A percentile compares a stretch with the other conserved stretches of the same genome.
Evolutionary conservation across 2,888 invertebrate species (phyloP).

Genomic region (Leucophenga maculata): DNA sequence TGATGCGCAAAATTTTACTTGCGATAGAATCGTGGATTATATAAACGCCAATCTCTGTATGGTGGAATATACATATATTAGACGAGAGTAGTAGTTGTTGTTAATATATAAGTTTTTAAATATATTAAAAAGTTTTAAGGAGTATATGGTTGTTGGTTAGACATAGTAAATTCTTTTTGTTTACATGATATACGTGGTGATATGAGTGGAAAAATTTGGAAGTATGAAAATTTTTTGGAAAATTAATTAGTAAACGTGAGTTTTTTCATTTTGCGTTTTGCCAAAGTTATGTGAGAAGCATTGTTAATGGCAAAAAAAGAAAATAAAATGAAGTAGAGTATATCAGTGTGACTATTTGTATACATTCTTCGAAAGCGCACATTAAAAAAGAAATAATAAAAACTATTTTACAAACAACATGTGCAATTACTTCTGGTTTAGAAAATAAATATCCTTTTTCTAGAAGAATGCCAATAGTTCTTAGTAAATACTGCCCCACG

Average conservation of each 20-base stretch:
- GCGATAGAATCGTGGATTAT: conserved; percentile 70
- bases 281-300: no score
- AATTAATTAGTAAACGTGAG: neutral
- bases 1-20: conserved; percentile 49
- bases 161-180: conserved; percentile 27
- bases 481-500: no score
- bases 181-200: conserved; percentile 42
- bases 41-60: conserved; percentile 71
- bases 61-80: conserved; percentile 40
- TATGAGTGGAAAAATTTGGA: conserved; percentile 56
- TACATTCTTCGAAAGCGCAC: no score
- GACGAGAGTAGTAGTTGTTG: conserved; percentile 20
- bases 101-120: conserved; percentile 18
- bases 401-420: no score
- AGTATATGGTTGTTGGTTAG: conserved; percentile 24
- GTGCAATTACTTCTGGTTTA: no score
- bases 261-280: no score
- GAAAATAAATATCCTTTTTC: no score
- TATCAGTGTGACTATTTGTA: no score
- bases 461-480: no score
- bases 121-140: conserved; percentile 4
- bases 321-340: no score
- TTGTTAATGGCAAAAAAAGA: no score
- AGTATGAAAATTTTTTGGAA: conserved; percentile 4
- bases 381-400: no score